A percentile compares a stretch with the other conserved stretches of the same genome.
Conservation (phyloP, 1,140 invertebrate genomes). For the Brachionus sp. region DNA sequence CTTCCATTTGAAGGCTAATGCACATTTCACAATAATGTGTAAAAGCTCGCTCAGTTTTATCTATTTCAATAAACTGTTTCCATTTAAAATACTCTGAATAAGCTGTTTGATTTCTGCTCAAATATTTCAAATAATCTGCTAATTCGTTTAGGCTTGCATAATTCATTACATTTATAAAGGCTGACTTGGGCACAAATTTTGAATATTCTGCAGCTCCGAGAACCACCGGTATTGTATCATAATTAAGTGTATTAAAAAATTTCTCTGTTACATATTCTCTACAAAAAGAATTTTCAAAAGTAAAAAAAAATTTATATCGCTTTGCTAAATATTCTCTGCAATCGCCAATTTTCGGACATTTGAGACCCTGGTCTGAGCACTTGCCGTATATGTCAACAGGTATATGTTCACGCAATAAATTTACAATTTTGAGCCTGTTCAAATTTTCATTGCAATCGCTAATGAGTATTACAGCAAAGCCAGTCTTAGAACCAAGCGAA, state of each 20-base stretch:
- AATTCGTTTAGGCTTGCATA: constrained; percentile 47
- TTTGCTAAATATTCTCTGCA: constrained; percentile 2
- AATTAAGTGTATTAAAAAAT: constrained; percentile 47
- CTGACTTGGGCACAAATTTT: neutral
- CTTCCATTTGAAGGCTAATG: constrained; percentile 30
- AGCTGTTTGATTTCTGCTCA: constrained; percentile 15
- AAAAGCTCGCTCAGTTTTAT: neutral
- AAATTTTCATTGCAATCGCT: constrained; percentile 47
- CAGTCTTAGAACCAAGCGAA: neutral
- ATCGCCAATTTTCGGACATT: neutral
- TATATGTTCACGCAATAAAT: constrained; percentile 47
- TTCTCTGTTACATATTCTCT: constrained; percentile 41
- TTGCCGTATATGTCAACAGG: constrained; percentile 53
- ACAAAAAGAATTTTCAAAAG: constrained; percentile 38
- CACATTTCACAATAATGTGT: constrained; percentile 41
- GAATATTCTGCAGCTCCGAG: constrained; percentile 21
- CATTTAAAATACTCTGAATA: constrained; percentile 36
- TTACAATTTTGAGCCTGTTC: constrained; percentile 46
- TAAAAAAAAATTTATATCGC: constrained; percentile 24
- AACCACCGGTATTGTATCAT: constrained; percentile 26
- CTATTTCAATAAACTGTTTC: constrained; percentile 10
- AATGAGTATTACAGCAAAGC: constrained; percentile 41
- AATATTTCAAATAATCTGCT: constrained; percentile 46
- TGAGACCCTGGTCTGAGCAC: constrained; percentile 48
- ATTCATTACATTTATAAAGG: constrained; percentile 46